phyloP scores from a whole-genome alignment of 1,140 invertebrate species.

The Panonychus citri region DNA sequence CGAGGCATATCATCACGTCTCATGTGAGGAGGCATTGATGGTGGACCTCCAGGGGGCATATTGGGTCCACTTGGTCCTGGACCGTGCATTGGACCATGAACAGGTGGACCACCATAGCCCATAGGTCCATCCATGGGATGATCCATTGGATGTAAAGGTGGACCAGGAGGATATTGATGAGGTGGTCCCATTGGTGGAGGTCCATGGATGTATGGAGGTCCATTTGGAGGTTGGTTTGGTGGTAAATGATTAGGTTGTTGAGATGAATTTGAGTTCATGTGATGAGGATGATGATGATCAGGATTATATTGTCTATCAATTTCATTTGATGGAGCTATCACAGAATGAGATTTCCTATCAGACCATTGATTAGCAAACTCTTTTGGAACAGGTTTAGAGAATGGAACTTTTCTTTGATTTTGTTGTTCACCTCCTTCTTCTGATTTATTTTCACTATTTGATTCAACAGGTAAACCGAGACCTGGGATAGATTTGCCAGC shows the following conservation, averaged over 20 bases:
- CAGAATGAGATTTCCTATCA: not conserved
- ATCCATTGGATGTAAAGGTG: not conserved
- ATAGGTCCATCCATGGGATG: not conserved
- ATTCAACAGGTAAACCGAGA: slow-evolving; percentile 35
- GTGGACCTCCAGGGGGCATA: not conserved
- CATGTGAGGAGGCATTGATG: not conserved
- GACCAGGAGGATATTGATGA: not conserved
- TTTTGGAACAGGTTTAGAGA: slow-evolving; percentile 79
- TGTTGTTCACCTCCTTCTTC: slow-evolving; percentile 1
- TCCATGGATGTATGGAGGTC: not conserved
- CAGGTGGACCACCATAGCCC: not conserved
- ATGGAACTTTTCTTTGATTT: slow-evolving; percentile 35
- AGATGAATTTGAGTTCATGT: not conserved
- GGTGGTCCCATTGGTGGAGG: not conserved
- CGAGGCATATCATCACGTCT: not conserved
- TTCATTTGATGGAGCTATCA: not conserved
- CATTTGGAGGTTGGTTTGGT: not conserved
- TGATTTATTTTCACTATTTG: slow-evolving; percentile 36
- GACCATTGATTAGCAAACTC: slow-evolving; percentile 83
- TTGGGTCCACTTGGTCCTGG: not conserved
- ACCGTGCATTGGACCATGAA: not conserved
- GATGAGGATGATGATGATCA: not conserved
- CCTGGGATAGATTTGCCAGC: slow-evolving; percentile 46
- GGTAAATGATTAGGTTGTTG: not conserved
- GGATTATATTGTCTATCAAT: not conserved